A percentile compares a stretch with the other conserved stretches of the same genome.
Evolutionary conservation across 2,113 vertebrate species (phyloP).

Genomic region (Dipodomys merriami): DNA sequence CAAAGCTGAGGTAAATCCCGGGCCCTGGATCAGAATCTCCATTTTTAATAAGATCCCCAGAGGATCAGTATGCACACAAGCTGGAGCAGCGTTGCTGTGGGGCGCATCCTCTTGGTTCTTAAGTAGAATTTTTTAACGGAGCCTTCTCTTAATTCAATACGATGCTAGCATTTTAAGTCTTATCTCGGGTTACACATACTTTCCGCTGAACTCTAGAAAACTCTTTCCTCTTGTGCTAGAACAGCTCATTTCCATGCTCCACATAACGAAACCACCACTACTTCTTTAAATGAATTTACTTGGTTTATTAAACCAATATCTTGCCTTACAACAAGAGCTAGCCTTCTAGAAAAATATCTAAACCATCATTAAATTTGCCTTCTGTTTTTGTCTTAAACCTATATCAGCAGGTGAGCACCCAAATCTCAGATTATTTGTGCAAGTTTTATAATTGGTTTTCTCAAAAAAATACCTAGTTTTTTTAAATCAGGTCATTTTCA

Average conservation of each 20-base stretch:
- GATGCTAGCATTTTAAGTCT: background rate
- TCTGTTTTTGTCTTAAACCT: background rate
- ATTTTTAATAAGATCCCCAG: background rate
- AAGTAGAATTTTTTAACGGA: background rate
- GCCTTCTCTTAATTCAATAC: background rate
- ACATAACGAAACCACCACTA: background rate
- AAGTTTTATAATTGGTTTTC: background rate
- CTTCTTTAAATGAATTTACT: background rate
- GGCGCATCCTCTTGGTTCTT: background rate
- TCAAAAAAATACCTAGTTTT: background rate
- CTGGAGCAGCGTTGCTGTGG: background rate
- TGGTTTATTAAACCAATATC: background rate
- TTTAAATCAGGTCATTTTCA: background rate
- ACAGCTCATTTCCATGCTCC: background rate
- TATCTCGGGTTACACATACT: background rate
- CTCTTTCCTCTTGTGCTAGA: background rate
- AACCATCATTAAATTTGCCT: background rate
- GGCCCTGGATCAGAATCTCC: background rate
- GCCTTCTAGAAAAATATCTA: background rate
- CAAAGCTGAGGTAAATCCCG: background rate
- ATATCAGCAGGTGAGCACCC: background rate
- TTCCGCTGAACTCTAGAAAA: background rate
- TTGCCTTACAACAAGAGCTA: background rate
- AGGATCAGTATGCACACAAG: rapidly evolving
- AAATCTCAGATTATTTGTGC: background rate